phyloP scores from a whole-genome alignment of 23 tunicate species.

The Pegea sp. region DNA sequence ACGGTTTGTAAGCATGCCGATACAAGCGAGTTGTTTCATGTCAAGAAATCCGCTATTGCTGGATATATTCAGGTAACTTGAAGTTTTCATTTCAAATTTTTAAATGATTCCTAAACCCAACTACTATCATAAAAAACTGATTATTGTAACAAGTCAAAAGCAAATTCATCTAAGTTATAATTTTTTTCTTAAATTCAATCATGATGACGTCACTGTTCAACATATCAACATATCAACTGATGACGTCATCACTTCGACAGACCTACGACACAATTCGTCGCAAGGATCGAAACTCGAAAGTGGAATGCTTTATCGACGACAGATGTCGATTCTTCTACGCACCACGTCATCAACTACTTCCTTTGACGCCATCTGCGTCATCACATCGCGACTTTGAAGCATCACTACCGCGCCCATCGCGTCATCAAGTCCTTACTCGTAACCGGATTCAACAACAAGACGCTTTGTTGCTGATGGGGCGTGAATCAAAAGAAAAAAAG shows the following conservation, averaged over 20 bases:
- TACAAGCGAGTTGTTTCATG: slow-evolving; percentile 70
- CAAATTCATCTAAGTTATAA: too few species aligned
- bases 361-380: too few species aligned
- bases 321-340: slow-evolving; percentile 35
- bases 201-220: too few species aligned
- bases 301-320: slow-evolving; percentile 72
- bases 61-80: not conserved
- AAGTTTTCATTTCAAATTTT: too few species aligned
- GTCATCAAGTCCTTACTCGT: not conserved
- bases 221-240: too few species aligned
- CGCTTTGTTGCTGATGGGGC: too few species aligned
- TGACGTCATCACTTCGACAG: too few species aligned
- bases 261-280: slow-evolving; percentile 54
- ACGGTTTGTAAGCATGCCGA: slow-evolving; percentile 86
- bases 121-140: too few species aligned
- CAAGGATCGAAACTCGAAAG: slow-evolving; percentile 19
- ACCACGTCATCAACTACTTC: slow-evolving; percentile 5
- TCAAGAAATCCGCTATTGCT: slow-evolving; percentile 7
- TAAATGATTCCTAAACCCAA: too few species aligned
- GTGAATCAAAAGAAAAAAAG: not conserved
- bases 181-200: too few species aligned
- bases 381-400: not conserved
- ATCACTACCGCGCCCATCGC: not conserved
- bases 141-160: too few species aligned
- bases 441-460: not conserved